Evolutionary conservation across 2,797 vertebrate species (phyloP), one percentile per base, ranked within the genome.

Genomic region (Trematomus bernacchii): DNA sequence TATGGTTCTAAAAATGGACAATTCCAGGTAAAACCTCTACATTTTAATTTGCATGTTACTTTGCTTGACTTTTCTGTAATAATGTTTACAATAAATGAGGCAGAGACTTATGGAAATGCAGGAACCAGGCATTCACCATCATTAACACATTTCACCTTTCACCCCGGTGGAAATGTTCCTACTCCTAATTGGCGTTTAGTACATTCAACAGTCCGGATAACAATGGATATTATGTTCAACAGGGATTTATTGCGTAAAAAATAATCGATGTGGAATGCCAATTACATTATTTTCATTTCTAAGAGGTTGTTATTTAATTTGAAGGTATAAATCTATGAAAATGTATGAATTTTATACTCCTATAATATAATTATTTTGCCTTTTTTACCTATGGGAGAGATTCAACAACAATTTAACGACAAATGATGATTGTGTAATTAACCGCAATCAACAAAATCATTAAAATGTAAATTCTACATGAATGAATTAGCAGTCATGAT

Each of bases 101-200:
- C 53, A 43, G 59, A 43, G 46, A 50, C 27, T 55, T 16, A 64
- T 66, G 58, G 61, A 63, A 72, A 70, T 37, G 57, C 6, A 9
- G 40, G 42, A 37, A 48, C 19, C 65, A 27, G 59, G 43, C 55
- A 15, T 55, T 7, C 33, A 9, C 8, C 33, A 37, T 37, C 12
- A 61, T 19, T 81, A 66, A 47, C 13, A 1, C 43, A n/a, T 43
- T 76, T 80, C 21, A 78, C 82, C 68, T 78, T 65, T 68, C 60
- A 80, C 79, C 64, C 51, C 10, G 12, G 27, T 18, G 14, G 50
- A 66, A 3, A 1, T 15, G 27, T 61, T 27, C n/a, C 16, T 50
- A 3, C 19, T 53, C 2, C 1, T 9, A 19, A 16, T 30, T 27
- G 40, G n/a, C 27, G 40, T 16, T 62, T 4, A 8, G 10, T 44